phyloP scores from a whole-genome alignment of 1,140 invertebrate genomes.

The Homalodisca vitripennis region DNA sequence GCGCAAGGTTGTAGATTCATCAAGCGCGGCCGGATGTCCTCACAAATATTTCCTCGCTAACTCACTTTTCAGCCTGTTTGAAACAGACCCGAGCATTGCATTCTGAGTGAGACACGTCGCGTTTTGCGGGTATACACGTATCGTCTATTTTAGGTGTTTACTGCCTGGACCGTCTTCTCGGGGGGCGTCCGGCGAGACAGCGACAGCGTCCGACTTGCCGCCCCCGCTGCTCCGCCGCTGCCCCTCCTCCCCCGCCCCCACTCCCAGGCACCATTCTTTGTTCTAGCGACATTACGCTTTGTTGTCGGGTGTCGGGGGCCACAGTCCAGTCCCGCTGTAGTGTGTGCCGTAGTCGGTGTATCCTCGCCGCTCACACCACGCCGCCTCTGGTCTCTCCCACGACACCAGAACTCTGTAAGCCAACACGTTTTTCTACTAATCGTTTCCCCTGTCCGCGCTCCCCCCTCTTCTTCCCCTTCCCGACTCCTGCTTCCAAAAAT shows the following conservation, averaged over 20 bases:
- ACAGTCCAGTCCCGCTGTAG: no score
- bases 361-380: neutral
- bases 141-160: neutral
- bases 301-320: slow-evolving; percentile 5
- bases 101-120: no score
- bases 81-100: neutral
- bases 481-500: neutral
- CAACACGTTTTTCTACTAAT: slow-evolving; percentile 6
- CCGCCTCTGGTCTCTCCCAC: neutral
- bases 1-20: neutral
- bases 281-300: slow-evolving; percentile 4
- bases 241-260: no score
- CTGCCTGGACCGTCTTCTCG: neutral
- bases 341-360: slow-evolving; percentile 8
- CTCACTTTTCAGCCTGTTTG: neutral
- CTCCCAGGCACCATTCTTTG: neutral
- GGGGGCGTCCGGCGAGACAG: neutral
- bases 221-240: no score
- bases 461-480: neutral
- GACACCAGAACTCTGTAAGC: neutral
- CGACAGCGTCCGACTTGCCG: neutral
- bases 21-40: slow-evolving; percentile 12
- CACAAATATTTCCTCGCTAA: neutral
- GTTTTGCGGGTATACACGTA: neutral
- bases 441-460: no score